Base-by-base conservation (phyloP, 35 echinoderm and acorn worm species). In the Ptychodera flava region DNA sequence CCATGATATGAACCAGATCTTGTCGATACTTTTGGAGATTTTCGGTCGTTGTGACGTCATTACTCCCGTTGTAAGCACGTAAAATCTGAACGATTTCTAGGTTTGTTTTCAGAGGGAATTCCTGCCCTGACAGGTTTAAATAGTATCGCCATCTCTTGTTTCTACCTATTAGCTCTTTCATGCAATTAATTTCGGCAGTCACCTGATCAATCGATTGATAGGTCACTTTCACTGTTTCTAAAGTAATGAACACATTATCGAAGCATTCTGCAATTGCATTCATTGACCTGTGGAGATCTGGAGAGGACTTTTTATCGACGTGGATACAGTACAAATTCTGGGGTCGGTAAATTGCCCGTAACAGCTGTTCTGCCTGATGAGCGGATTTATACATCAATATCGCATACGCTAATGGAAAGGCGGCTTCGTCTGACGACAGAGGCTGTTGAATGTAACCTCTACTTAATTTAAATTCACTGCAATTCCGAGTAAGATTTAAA, bases 21-120 rank as follows among this genome's bases (percentile, higher is more conserved):
- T 77, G 16, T 30, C 37, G 15, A 84, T 86, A 33, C 90, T 31
- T 16, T 30, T 28, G 30, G 37, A 0, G 38, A 89, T 89, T 38
- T 64, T 28, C 16, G 33, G 33, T 79, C 45, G 14, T 38, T 78
- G 87, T 34, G 1, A 95, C 87, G 76, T 87, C 86, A 79, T 90
- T 95, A 0, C 36, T 45, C 30, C 85, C 85, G 37, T 89, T 78
- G 80, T 84, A 92, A 14, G 85, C 87, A 81, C 89, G 82, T 28
- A 92, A 27, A 34, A 92, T 90, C 16, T 53, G 93, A 6, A 95
- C 78, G 2, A 95, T 95, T 76, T 95, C 93, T 1, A 95, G 38
- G 38, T 95, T 95, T 0, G 93, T 95, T 81, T 95, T 95, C 35
- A 95, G 38, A 34, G 93, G 93, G 76, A 95, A 95, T 37, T 95